Evolutionary conservation across 1,140 invertebrate species (phyloP).

Genomic region (Drosophila obscura): DNA sequence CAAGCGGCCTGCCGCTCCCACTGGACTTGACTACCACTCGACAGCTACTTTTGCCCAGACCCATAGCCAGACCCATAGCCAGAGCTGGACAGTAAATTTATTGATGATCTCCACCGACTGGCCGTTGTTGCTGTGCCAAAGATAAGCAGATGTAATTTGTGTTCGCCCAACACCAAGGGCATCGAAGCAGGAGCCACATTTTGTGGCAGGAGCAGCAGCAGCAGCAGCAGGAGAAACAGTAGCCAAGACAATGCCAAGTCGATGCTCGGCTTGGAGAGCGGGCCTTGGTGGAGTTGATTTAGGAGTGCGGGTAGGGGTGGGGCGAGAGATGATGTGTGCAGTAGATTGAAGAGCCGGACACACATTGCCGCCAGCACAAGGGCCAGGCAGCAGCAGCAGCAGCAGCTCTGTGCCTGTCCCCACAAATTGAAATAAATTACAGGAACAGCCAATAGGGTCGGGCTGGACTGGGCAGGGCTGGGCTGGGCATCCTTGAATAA

Average conservation of each 20-base stretch:
- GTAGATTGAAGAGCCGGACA: conserved; percentile 72
- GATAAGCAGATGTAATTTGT: conserved; percentile 82
- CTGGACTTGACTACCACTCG: conserved; percentile 39
- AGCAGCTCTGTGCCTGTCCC: conserved; percentile 59
- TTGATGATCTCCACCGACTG: conserved; percentile 73
- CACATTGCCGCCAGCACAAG: conserved; percentile 16
- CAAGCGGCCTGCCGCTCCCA: conserved; percentile 35
- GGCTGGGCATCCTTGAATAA: conserved; percentile 47
- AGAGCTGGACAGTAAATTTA: conserved; percentile 66
- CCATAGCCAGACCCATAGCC: conserved; percentile 31
- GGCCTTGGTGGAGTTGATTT: conserved; percentile 58
- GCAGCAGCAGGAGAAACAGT: conserved; percentile 7
- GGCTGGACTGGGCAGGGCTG: not conserved
- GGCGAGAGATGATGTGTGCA: conserved; percentile 59
- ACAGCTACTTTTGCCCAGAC: too few species aligned
- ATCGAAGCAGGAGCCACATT: conserved; percentile 4
- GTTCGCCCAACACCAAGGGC: conserved; percentile 74
- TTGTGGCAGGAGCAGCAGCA: conserved; percentile 13
- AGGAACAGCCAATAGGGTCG: conserved; percentile 17
- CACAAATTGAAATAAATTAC: conserved; percentile 83
- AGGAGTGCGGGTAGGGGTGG: conserved; percentile 50
- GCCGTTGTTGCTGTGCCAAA: conserved; percentile 66
- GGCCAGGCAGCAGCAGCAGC: not conserved
- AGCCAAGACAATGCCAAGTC: conserved; percentile 52
- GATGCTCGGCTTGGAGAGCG: not conserved